Conservation (phyloP, 2,888 invertebrate species). For the Atrina japonica region DNA sequence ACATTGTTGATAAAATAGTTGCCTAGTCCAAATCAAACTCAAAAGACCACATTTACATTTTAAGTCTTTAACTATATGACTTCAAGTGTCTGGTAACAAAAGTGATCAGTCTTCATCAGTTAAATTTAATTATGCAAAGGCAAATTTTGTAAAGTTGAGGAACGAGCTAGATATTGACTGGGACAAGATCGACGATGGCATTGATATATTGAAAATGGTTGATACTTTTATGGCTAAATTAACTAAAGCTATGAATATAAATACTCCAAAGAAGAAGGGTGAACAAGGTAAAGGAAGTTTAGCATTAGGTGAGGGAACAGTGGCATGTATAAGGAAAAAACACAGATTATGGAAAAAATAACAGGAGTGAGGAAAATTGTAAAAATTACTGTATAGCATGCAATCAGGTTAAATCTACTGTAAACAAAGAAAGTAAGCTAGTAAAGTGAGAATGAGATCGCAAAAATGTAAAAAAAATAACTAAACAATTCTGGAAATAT, state of each 20-base stretch:
- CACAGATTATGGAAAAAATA: not conserved
- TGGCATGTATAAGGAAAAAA: not conserved
- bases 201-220: not conserved
- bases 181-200: too few species aligned
- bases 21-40: too few species aligned
- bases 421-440: not conserved
- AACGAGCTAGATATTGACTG: too few species aligned
- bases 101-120: too few species aligned
- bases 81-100: too few species aligned
- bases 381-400: too few species aligned
- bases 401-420: not conserved
- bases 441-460: not conserved
- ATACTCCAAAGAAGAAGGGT: not conserved
- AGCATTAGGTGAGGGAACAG: not conserved
- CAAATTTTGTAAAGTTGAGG: too few species aligned
- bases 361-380: not conserved
- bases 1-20: too few species aligned
- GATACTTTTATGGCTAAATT: not conserved
- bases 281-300: not conserved
- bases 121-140: too few species aligned
- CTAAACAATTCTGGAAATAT: conserved; percentile 4
- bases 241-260: not conserved
- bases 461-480: not conserved
- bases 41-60: too few species aligned
- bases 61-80: too few species aligned